Conservation (phyloP, 2,113 vertebrate genomes). For the Cepphus grylle region DNA sequence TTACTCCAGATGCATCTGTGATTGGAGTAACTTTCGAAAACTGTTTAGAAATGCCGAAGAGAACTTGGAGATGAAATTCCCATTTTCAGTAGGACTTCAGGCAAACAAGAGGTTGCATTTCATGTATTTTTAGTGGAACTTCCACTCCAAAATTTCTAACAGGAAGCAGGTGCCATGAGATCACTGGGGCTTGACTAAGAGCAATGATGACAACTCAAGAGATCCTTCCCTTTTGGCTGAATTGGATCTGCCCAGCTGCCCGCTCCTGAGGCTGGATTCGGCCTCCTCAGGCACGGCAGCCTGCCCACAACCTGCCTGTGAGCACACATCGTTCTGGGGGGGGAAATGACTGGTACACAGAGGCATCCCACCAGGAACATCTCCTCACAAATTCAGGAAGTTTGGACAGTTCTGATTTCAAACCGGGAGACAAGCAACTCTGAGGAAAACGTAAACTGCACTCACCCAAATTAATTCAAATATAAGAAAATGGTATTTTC, state of each 20-base stretch:
- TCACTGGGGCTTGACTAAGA: not conserved
- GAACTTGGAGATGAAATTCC: not conserved
- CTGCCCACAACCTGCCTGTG: not conserved
- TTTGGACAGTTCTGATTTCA: constrained; percentile 27
- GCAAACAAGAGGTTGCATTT: not conserved
- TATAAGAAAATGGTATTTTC: constrained; percentile 16
- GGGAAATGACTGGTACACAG: constrained; percentile 17
- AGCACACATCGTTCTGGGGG: not conserved
- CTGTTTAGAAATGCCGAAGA: not conserved
- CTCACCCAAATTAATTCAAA: constrained; percentile 23
- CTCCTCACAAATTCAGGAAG: constrained; percentile 22
- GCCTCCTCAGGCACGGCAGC: not conserved
- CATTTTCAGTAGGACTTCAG: not conserved
- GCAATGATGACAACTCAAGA: not conserved
- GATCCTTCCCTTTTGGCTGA: not conserved
- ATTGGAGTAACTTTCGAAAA: not conserved
- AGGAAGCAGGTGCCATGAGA: not conserved
- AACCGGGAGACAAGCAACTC: not conserved
- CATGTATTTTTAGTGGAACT: not conserved
- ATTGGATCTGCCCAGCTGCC: not conserved
- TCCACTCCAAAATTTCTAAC: not conserved
- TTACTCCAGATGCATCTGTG: not conserved
- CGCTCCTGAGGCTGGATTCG: not conserved
- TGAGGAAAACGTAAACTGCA: not conserved
- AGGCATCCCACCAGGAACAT: constrained; percentile 11